phyloP scores from a whole-genome alignment of 1,140 invertebrate genomes.

The Bombus polaris region DNA sequence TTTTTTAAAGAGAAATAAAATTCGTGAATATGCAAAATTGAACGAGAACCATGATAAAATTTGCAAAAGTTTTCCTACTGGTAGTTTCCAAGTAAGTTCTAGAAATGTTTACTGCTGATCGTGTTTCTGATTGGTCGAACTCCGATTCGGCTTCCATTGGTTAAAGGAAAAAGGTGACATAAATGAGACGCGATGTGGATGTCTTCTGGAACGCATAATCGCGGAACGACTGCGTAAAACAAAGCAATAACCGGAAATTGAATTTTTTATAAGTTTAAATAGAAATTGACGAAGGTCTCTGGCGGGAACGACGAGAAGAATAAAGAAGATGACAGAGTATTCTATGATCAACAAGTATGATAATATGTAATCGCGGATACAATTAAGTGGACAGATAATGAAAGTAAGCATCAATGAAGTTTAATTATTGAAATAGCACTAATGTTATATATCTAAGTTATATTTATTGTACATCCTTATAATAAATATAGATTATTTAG shows the following conservation, averaged over 20 bases:
- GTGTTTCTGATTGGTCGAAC: slow-evolving; percentile 10
- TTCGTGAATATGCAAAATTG: neutral
- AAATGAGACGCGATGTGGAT: neutral
- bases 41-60: neutral
- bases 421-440: too few relatives aligned
- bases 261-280: slow-evolving; percentile 3
- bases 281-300: neutral
- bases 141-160: too few relatives aligned
- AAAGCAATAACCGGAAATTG: slow-evolving; percentile 8
- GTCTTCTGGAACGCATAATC: neutral
- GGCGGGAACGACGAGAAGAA: neutral
- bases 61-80: neutral
- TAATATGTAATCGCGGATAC: neutral
- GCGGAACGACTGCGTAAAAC: neutral
- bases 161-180: neutral
- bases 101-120: neutral
- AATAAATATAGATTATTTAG: too few relatives aligned
- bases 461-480: too few relatives aligned
- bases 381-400: too few relatives aligned
- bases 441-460: too few relatives aligned
- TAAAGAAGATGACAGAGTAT: neutral
- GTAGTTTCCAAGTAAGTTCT: neutral
- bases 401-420: too few relatives aligned
- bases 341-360: neutral
- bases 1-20: too few relatives aligned